Percentiles rank a stretch among this genome's conserved stretches.
Conservation (phyloP, 2,888 invertebrate genomes). For the Leptopilina drosophilae region DNA sequence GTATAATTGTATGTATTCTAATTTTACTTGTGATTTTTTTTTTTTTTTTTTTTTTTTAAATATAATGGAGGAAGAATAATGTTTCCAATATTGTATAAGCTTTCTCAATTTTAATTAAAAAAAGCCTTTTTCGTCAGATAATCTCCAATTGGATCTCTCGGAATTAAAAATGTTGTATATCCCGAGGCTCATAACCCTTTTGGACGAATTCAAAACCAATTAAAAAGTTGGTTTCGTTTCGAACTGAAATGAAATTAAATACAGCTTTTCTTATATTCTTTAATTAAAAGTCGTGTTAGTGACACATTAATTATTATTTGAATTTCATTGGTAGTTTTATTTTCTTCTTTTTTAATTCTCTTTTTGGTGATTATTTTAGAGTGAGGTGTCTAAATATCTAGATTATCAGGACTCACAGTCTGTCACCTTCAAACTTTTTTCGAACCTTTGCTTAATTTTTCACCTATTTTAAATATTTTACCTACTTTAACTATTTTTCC, state of each 20-base stretch:
- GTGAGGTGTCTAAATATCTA: no score
- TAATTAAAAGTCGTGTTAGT: conserved; percentile 14
- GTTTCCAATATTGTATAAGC: neutral
- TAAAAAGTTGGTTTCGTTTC: neutral
- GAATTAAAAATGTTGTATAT: conserved; percentile 17
- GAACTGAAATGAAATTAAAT: conserved; percentile 4
- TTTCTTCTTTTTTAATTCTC: neutral
- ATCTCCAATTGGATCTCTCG: conserved; percentile 14
- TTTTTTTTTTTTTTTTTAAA: neutral
- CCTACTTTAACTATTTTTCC: no score
- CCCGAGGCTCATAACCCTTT: conserved; percentile 3
- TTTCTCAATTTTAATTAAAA: conserved; percentile 14
- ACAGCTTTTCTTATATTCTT: neutral
- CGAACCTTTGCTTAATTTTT: no score
- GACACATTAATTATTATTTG: no score
- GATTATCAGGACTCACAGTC: no score
- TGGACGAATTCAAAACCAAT: conserved; percentile 16
- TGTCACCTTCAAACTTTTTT: no score
- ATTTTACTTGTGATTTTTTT: no score
- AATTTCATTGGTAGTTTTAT: no score
- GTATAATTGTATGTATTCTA: no score
- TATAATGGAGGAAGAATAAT: neutral
- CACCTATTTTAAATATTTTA: no score
- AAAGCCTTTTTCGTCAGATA: neutral
- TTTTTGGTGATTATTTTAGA: no score